These are phyloP conservation scores for Dugesia japonica DNA, from an alignment of 2,888 invertebrate species.

Conservation along the genomic window DNA sequence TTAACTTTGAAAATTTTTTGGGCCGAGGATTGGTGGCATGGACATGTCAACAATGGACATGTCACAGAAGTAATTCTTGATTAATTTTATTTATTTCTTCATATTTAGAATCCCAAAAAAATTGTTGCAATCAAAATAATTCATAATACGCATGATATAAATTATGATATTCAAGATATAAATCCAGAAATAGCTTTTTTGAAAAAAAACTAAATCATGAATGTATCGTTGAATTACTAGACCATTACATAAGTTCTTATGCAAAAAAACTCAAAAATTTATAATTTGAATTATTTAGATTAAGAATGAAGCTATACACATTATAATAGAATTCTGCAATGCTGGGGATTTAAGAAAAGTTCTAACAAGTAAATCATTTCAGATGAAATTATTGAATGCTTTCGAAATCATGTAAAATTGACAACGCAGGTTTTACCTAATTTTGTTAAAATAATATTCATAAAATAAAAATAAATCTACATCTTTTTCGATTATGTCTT, in stretches of 20 bases:
- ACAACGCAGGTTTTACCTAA: conserved; percentile 41
- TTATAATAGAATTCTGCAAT: conserved; percentile 46
- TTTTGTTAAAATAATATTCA: no score
- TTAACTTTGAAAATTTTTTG: no score
- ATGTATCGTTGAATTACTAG: no score
- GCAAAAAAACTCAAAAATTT: no score
- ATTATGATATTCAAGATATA: no score
- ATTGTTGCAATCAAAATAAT: conserved; percentile 36
- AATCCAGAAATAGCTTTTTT: no score
- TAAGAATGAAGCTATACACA: conserved; percentile 44
- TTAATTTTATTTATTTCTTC: conserved; percentile 37
- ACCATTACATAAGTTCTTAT: no score
- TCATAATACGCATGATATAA: conserved; percentile 42
- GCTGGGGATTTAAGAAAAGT: conserved; percentile 46
- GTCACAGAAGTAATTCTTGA: no score
- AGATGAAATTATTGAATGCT: conserved; percentile 45
- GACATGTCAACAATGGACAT: no score
- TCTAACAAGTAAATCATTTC: conserved; percentile 40
- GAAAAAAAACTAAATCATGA: no score
- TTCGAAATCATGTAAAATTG: conserved; percentile 45
- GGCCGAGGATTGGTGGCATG: no score
- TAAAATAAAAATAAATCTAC: neutral
- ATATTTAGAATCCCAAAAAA: conserved; percentile 36
- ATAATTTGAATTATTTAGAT: conserved; percentile 43
- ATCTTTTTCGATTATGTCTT: neutral